A percentile compares a stretch with the other conserved stretches of the same genome.
These are phyloP conservation scores for Nyctalus aviator DNA, from an alignment of 2,797 vertebrate genomes.

Conservation along the genomic window DNA sequence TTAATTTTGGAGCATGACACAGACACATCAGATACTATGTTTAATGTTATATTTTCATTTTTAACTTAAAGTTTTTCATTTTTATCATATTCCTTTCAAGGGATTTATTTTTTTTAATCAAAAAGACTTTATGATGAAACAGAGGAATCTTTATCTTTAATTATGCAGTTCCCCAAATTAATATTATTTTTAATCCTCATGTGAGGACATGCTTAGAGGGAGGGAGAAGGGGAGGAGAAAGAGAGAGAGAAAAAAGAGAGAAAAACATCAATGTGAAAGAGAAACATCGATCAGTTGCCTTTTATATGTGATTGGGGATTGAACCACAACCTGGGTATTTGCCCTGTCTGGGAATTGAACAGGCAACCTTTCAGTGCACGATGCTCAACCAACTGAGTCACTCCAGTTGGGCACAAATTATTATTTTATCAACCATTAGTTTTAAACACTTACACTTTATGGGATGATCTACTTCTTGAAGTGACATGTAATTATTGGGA, in stretches of 20 bases:
- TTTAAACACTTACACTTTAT: slow-evolving; percentile 13
- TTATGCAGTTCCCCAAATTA: not conserved
- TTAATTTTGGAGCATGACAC: not conserved
- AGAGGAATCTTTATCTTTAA: not conserved
- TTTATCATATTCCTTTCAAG: slow-evolving; percentile 42
- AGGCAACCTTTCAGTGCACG: not conserved
- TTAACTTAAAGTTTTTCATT: slow-evolving; percentile 46
- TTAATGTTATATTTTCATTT: not conserved
- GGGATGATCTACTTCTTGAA: not conserved
- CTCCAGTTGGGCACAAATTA: not conserved
- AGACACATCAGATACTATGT: not conserved
- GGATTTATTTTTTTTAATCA: not conserved
- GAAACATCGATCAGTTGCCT: not conserved
- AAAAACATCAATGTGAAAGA: not conserved
- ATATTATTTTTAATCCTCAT: not conserved
- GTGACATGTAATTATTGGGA: not conserved
- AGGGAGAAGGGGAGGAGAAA: not conserved
- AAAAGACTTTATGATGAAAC: not conserved
- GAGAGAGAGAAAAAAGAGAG: not conserved
- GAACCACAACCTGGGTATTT: not conserved
- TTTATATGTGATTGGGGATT: not conserved
- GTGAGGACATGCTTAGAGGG: not conserved
- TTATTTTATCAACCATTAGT: not conserved
- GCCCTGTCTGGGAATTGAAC: not conserved
- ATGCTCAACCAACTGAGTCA: not conserved